Base-by-base conservation (phyloP, 2,888 invertebrate genomes). In the Limnephilus auricula region DNA sequence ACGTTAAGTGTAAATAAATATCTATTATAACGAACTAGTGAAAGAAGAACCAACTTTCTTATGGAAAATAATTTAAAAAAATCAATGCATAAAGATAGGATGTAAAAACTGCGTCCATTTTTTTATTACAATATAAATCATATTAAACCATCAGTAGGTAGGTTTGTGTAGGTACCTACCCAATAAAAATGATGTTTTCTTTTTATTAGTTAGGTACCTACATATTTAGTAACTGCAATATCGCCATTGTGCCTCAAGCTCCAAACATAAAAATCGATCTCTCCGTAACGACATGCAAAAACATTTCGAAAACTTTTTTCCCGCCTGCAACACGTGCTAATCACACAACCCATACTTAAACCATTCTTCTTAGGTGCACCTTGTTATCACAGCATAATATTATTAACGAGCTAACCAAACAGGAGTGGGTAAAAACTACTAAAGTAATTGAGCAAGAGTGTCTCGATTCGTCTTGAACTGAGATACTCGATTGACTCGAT, bases 361-460 rank as follows among this genome's bases (percentile, higher is more conserved):
- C 82, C 82, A 5, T 31, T 31, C 32, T 31, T 82, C 32, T 32
- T 30, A 82, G 80, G 15, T 31, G 80, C 80, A 32, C 31, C 65
- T 65, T 65, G 65, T 65, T 65, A 65, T 65, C 65, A 65, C 65
- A 65, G 65, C 65, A 65, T 65, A 65, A 65, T 65, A 80, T 80
- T 80, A 80, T 80, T 80, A 80, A 80, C 80, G 32, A 31, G 80
- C 15, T 31, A 34, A 82, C 30, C 85, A n/a, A 65, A 12, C 37
- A 40, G 85, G 85, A 40, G 85, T 15, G 40, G 85, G 85, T n/a
- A 45, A 45, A n/a, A 45, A 45, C 45, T 45, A n/a, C 65, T 6
- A 65, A 65, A 4, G 15, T 15, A 15, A 45, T 25, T n/a, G 25
- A n/a, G 25, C n/a, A 9, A 65, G 65, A 65, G 65, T 65, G 65